Percentiles rank a stretch among this genome's conserved stretches.
Evolutionary conservation across 2,113 vertebrate genomes (phyloP).

Genomic region (Euleptes europaea): DNA sequence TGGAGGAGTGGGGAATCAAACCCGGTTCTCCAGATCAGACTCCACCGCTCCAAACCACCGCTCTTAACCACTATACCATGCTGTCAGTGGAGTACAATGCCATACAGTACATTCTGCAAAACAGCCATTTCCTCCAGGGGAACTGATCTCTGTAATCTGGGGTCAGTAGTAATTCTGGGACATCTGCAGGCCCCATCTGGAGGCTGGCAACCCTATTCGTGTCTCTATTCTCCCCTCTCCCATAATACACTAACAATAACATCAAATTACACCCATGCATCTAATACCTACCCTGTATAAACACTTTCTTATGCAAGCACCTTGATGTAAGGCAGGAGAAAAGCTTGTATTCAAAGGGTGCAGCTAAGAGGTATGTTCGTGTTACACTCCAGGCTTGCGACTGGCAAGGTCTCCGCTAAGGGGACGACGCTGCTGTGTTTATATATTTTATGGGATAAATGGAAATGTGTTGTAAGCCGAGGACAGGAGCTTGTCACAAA

Average conservation of each 20-base stretch:
- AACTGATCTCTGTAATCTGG: no score
- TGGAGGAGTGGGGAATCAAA: no score
- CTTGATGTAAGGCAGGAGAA: conserved; percentile 25
- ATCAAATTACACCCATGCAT: background rate
- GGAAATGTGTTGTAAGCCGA: conserved; percentile 46
- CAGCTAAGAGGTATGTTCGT: background rate
- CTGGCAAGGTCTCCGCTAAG: conserved; percentile 17
- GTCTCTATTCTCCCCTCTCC: background rate
- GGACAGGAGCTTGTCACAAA: conserved; percentile 1
- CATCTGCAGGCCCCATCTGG: no score
- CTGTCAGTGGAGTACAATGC: no score
- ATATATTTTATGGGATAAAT: conserved; percentile 40
- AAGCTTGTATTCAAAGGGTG: conserved; percentile 12
- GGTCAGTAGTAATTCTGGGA: no score
- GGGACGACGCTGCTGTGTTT: conserved; percentile 22
- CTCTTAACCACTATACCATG: no score
- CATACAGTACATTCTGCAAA: no score
- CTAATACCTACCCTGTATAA: background rate
- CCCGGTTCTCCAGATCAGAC: no score
- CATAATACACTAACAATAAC: background rate
- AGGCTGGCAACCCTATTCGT: background rate
- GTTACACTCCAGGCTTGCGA: conserved; percentile 1
- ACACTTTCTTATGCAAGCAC: background rate
- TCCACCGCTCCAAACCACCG: no score
- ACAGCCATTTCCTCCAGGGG: no score